Evolutionary conservation across 2,797 vertebrate genomes (phyloP).

Genomic region (Rhyacichthys aspro): DNA sequence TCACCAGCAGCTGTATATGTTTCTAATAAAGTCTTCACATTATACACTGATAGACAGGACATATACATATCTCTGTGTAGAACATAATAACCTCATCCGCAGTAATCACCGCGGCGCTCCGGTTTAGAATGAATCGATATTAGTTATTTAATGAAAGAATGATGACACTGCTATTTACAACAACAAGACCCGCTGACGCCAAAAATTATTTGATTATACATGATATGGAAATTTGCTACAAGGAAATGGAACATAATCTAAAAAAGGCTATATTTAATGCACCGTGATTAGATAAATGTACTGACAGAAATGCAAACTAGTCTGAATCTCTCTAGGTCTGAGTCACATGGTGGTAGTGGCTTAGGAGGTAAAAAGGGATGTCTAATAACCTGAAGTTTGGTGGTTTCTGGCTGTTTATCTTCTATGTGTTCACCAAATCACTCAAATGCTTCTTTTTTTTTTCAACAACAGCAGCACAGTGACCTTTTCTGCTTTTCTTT

Average conservation of each 20-base stretch:
- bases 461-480: too few species aligned
- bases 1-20: slow-evolving; percentile 30
- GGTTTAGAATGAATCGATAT: slow-evolving; percentile 56
- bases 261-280: slow-evolving; percentile 19
- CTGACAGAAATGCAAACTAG: too few species aligned
- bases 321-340: too few species aligned
- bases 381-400: too few species aligned
- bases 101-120: slow-evolving; percentile 74
- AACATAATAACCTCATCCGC: slow-evolving; percentile 78
- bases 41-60: slow-evolving; percentile 82
- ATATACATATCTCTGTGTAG: slow-evolving; percentile 80
- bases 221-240: slow-evolving; percentile 44
- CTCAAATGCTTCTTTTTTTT: too few species aligned
- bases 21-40: slow-evolving; percentile 80
- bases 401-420: too few species aligned
- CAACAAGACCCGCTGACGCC: slow-evolving; percentile 15
- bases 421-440: too few species aligned
- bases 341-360: too few species aligned
- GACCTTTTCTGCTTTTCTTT: too few species aligned
- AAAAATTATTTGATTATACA: slow-evolving; percentile 48
- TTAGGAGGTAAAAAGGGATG: too few species aligned
- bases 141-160: slow-evolving; percentile 57
- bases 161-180: slow-evolving; percentile 37
- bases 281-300: slow-evolving; percentile 32
- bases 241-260: slow-evolving; percentile 34